phyloP scores from a whole-genome alignment of 2,888 invertebrate species.

The Trileptium ribeirensis region DNA sequence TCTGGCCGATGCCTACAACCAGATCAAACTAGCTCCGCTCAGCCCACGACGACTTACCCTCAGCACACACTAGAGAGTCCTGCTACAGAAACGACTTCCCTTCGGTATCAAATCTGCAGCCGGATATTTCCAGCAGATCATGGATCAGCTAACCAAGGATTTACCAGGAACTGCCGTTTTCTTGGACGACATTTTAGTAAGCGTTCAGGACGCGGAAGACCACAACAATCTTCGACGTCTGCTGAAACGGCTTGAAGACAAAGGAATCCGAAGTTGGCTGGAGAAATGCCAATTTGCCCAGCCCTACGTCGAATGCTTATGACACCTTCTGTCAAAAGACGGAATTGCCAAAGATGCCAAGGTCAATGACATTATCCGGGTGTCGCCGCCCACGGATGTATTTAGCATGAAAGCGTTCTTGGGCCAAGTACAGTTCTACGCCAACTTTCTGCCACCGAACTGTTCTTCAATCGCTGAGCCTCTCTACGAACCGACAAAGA shows the following conservation, averaged over 20 bases:
- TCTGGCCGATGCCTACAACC: constrained; percentile 10
- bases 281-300: constrained; percentile 24
- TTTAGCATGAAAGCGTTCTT: background rate
- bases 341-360: constrained; percentile 22
- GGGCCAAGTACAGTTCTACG: background rate
- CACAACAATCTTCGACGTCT: background rate
- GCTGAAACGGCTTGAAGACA: constrained; percentile 5
- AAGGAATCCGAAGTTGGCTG: constrained; percentile 19
- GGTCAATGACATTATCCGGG: constrained; percentile 25
- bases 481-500: background rate
- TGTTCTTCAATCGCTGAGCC: background rate
- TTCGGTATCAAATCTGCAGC: constrained; percentile 21
- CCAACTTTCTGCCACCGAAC: background rate
- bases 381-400: constrained; percentile 10
- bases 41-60: background rate
- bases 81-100: constrained; percentile 24
- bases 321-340: constrained; percentile 15
- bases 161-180: constrained; percentile 22
- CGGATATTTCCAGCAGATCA: constrained; percentile 29
- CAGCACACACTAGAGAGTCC: constrained; percentile 25
- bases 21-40: background rate
- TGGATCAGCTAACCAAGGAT: constrained; percentile 28
- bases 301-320: background rate
- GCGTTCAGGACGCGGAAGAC: background rate
- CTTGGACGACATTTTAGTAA: constrained; percentile 18